Conservation (phyloP, 2,797 vertebrate species). For the Falco naumanni region DNA sequence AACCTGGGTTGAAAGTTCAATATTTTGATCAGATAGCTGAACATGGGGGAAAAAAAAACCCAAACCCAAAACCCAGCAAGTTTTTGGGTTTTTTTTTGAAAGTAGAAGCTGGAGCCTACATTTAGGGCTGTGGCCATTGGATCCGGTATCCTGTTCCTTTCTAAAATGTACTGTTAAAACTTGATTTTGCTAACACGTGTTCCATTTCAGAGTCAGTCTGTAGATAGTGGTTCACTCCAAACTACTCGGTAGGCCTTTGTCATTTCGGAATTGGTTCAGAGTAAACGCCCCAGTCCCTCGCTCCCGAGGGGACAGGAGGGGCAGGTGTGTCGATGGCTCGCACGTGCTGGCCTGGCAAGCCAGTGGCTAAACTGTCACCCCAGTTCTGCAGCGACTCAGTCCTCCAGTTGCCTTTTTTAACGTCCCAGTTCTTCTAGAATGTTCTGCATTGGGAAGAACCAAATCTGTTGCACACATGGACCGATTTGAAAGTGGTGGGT, state of each 20-base stretch:
- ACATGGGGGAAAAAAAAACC: fast-evolving
- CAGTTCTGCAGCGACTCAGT: not conserved
- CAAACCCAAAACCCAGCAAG: not conserved
- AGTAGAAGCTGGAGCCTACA: not conserved
- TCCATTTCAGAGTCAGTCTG: not conserved
- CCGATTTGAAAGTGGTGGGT: not conserved
- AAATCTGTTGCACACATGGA: constrained; percentile 5
- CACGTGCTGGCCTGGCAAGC: fast-evolving
- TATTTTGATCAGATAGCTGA: not conserved
- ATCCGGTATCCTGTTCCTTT: not conserved
- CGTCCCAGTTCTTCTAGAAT: not conserved
- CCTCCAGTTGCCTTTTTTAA: not conserved
- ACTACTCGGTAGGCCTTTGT: not conserved
- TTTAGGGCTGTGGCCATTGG: not conserved
- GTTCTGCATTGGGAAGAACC: not conserved
- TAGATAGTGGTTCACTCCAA: not conserved
- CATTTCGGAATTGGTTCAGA: not conserved
- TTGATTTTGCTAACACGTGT: not conserved
- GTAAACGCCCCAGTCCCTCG: fast-evolving
- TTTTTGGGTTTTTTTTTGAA: not conserved
- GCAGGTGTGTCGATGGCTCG: fast-evolving
- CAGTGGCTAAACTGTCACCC: not conserved
- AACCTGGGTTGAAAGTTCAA: not conserved
- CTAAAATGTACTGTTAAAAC: not conserved
- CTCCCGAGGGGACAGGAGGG: not conserved